Base-by-base conservation (phyloP, 2,797 vertebrate species). In the Coregonus sp. region DNA sequence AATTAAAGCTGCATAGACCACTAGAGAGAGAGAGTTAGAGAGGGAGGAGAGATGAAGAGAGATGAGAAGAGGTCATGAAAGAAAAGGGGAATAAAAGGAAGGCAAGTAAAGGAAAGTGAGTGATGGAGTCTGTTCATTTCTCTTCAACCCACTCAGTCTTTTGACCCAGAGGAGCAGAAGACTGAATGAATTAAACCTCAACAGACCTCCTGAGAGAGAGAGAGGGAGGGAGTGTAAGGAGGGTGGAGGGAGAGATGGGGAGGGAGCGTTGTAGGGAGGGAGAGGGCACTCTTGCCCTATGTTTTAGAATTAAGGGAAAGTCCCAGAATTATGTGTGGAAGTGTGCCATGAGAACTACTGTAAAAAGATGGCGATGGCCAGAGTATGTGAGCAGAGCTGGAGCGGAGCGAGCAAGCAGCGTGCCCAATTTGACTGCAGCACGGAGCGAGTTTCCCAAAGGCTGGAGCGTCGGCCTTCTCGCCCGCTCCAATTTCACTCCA, bases 331-430 rank as follows among this genome's bases (percentile, higher is more conserved):
- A 25, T 52, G 18, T 29, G 20, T 71, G 70, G 68, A 68, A 77
- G 59, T 69, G 83, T 91, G 87, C 79, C 90, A 88, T 90, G 91
- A 90, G 90, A 92, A 91, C 80, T 82, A 74, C 7, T 80, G 84
- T 79, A 35, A 56, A 70, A 83, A 40, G 29, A 31, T 67, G 65
- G 65, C 5, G 31, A 67, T 35, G 12, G 29, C 65, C n/a, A 59
- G 15, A n/a, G 16, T 59, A n/a, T n/a, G 56, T 59, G 56, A n/a
- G 40, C 9, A 3, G 40, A 47, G 40, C 40, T 12, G 40, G 9
- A 47, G 9, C 9, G 40, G 40, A 47, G 40, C 11, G 40, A 47
- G 40, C 11, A 9, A 47, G 40, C 40, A 47, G 40, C 40, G 40
- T 47, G 9, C 40, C 40, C 40, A 47, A 47, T 47, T 47, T 47